Base-by-base conservation (phyloP, 2,888 invertebrate species). In the Corythucha ciliata region DNA sequence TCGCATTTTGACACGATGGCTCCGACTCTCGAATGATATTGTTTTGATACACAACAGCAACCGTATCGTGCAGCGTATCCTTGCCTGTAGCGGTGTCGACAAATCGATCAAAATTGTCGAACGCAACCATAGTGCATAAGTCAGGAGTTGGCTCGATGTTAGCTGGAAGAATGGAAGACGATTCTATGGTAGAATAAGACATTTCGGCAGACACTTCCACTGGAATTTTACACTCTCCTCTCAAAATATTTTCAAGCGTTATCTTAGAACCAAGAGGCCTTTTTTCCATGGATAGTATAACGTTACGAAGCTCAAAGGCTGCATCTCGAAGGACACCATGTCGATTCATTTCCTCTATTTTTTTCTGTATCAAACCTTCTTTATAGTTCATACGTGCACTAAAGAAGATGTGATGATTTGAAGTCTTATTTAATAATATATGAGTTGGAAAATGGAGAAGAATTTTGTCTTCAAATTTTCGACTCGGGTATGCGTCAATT, bases 41-140 rank as follows among this genome's bases (percentile, higher is more conserved):
- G 44, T 60, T 59, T 60, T 64, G 65, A 55, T 59, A 63, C 24
- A 63, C 59, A 21, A 64, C 64, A 37, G 63, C 60, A 53, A 65
- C 65, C 0, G 64, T 66, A 50, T 66, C 65, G 53, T 66, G 66
- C 41, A 66, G 48, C 1, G 65, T 65, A 33, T 65, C 62, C 54
- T 65, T 66, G 4, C 65, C 64, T 54, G 39, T 57, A 8, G 32
- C 14, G 3, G 65, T 66, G 46, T 66, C 64, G 8, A 65, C 65
- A 53, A 54, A 66, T 7, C 65, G 52, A 39, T 60, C 62, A 33
- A 62, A 63, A 56, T 63, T 64, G 42, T 65, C 60, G 32, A 56
- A 63, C 1, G 64, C 64, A 16, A 63, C 58, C 20, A 8, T 40
- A 7, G 37, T 40, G 20, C 1, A 40, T 5, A 40, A 20, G 21